Evolutionary conservation across 2,888 invertebrate genomes (phyloP).

Genomic region (Scaptomyza parva): DNA sequence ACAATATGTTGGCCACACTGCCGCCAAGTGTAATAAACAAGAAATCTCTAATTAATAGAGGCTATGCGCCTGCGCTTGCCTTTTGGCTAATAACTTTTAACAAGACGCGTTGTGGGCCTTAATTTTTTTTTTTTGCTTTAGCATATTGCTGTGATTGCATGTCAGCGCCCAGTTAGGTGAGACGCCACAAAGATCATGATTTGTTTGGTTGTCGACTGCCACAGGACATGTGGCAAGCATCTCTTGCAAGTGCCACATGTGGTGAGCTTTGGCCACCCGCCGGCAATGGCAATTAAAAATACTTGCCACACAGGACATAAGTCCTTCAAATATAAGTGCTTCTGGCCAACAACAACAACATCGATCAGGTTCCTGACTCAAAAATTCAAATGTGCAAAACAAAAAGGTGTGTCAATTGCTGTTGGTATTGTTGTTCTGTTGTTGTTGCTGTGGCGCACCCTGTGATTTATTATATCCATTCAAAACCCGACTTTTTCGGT

Average conservation of each 20-base stretch:
- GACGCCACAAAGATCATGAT: slow-evolving; percentile 42
- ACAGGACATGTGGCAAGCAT: slow-evolving; percentile 28
- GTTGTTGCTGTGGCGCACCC: slow-evolving; percentile 59
- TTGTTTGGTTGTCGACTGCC: slow-evolving; percentile 27
- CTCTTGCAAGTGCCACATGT: slow-evolving; percentile 40
- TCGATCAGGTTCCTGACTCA: slow-evolving; percentile 33
- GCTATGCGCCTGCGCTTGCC: slow-evolving; percentile 13
- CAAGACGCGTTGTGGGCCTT: slow-evolving; percentile 7
- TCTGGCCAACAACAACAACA: background rate
- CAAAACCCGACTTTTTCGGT: slow-evolving; percentile 40
- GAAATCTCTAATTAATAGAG: slow-evolving; percentile 62
- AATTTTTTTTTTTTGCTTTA: slow-evolving; percentile 7
- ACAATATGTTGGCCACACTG: slow-evolving; percentile 35
- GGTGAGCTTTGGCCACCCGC: slow-evolving; percentile 35
- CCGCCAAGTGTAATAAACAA: slow-evolving; percentile 59
- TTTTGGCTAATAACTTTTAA: slow-evolving; percentile 39
- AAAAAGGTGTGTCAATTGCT: slow-evolving; percentile 65
- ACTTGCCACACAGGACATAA: slow-evolving; percentile 41
- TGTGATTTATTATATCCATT: slow-evolving; percentile 72
- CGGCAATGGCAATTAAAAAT: slow-evolving; percentile 48
- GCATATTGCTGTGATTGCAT: slow-evolving; percentile 41
- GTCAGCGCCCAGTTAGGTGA: slow-evolving; percentile 49
- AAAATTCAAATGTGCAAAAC: slow-evolving; percentile 61
- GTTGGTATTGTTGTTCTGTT: slow-evolving; percentile 20
- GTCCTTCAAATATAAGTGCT: slow-evolving; percentile 35